These are phyloP conservation scores for Aepyceros melampus DNA, from an alignment of 2,113 vertebrate genomes.

Conservation along the genomic window DNA sequence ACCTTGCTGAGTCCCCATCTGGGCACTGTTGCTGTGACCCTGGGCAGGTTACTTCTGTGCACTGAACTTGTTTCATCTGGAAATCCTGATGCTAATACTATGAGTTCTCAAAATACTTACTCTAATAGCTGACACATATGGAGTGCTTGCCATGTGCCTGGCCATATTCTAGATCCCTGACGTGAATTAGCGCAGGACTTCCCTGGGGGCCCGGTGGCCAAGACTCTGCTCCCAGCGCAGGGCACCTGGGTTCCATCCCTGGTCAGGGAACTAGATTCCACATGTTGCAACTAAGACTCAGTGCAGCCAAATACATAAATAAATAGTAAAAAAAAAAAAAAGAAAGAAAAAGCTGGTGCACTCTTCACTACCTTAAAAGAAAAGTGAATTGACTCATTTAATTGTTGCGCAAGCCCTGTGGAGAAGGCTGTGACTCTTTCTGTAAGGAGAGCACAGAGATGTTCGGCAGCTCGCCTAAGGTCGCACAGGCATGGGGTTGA, in stretches of 20 bases:
- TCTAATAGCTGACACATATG: not conserved
- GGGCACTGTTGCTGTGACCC: not conserved
- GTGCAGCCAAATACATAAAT: not conserved
- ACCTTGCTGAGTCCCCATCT: not conserved
- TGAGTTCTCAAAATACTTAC: not conserved
- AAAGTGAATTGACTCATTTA: not conserved
- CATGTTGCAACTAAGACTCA: not conserved
- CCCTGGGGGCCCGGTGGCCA: not conserved
- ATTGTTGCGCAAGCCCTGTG: not conserved
- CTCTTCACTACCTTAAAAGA: not conserved
- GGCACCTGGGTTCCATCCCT: not conserved
- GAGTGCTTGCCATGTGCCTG: not conserved
- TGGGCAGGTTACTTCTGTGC: not conserved
- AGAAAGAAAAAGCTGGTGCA: not conserved
- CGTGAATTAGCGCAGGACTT: not conserved
- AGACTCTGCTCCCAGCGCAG: not conserved
- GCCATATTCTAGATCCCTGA: not conserved
- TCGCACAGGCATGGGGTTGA: not conserved
- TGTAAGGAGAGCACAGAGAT: not conserved
- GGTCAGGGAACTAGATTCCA: not conserved
- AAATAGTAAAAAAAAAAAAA: not conserved
- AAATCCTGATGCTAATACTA: not conserved
- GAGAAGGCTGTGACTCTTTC: not conserved
- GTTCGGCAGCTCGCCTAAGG: not conserved
- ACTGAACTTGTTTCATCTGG: not conserved